Conservation (phyloP, 2,113 vertebrate genomes). For the Tragelaphus scriptus region DNA sequence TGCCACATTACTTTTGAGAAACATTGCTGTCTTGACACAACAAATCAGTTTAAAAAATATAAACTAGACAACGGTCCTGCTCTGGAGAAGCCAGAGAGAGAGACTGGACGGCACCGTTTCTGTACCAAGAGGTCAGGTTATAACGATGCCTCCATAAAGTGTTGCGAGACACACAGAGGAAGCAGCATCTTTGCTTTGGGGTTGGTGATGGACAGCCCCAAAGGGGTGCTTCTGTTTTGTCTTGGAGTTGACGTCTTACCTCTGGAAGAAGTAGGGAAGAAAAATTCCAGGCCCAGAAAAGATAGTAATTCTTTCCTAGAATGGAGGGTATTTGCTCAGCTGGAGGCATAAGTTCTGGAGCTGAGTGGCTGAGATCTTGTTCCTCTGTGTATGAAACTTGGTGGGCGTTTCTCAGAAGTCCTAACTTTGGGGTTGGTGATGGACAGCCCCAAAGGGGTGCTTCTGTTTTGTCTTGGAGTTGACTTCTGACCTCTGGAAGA, state of each 20-base stretch:
- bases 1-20: not conserved
- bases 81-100: not conserved
- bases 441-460: not conserved
- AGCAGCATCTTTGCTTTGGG: not conserved
- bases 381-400: not conserved
- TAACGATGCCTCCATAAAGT: too few species aligned
- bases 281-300: not conserved
- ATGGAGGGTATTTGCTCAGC: not conserved
- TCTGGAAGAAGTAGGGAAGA: not conserved
- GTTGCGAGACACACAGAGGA: not conserved
- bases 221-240: not conserved
- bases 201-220: not conserved
- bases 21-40: not conserved
- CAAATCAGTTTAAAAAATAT: not conserved
- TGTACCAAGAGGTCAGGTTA: not conserved
- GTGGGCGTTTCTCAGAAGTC: not conserved
- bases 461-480: not conserved
- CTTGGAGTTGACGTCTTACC: too few species aligned
- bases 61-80: not conserved
- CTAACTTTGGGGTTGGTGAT: too few species aligned
- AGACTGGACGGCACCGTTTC: not conserved
- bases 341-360: fast-evolving
- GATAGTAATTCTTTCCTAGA: not conserved
- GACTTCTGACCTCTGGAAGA: not conserved
- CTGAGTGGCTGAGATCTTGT: not conserved